Base-by-base conservation (phyloP, 53 echinoderm and acorn worm genomes). In the Holothuria leucospilota region DNA sequence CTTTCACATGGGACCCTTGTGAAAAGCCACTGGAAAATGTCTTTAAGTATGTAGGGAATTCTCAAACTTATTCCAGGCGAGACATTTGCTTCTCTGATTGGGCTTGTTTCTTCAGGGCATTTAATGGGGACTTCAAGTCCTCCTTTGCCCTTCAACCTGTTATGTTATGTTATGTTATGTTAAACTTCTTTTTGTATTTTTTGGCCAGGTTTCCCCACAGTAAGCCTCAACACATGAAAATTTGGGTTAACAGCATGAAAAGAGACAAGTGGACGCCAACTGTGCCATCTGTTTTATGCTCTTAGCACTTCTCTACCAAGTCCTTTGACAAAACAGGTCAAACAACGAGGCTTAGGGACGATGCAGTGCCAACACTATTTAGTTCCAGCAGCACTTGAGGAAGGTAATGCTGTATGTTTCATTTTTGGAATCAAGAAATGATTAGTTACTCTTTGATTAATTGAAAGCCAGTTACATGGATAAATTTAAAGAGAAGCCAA, bases 281-380 rank as follows among this genome's bases (percentile, higher is more conserved):
- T 63, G 15, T 20, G 20, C 13, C 26, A 20, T 60, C 80, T 23
- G 41, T 63, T 10, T 12, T 87, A 77, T 87, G 87, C 79, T 78
- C 78, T 65, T 53, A 49, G n/a, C 87, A 87, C 87, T 87, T 87
- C 30, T 13, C 23, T 10, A 21, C 78, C 41, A 51, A 20, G 24
- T 61, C 24, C 69, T 78, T 87, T 29, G 87, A 87, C 67, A 26
- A 79, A 29, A 79, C 79, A 8, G 87, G 87, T 20, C 87, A 87
- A 62, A 87, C 87, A 71, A 78, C 78, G 4, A 41, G 87, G 25
- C 80, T 79, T 25, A 73, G 80, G 28, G 15, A 28, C 66, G 49
- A 87, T 87, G 67, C 87, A n/a, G 79, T 87, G 28, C 87, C 87
- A 14, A 79, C 78, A 28, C 24, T 87, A 16, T 87, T 87, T 29